Base-by-base conservation (phyloP, 2,113 vertebrate species). In the Campylorhamphus procurvoides region DNA sequence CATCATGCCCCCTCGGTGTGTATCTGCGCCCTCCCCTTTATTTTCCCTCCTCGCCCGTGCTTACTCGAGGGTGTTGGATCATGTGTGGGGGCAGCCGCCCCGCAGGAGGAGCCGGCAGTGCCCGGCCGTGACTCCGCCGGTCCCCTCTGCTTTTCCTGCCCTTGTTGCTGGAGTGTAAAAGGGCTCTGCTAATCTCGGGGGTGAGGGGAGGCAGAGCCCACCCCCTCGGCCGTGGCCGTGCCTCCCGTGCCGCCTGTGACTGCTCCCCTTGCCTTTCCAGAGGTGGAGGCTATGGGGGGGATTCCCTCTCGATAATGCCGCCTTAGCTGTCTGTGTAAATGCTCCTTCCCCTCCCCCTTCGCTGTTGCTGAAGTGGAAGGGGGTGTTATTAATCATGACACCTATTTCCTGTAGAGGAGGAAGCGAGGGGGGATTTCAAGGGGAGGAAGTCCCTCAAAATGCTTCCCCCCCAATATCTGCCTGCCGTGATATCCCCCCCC, bases 381-480 rank as follows among this genome's bases (percentile, higher is more conserved):
- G 97, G 98, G 98, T 98, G 98, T 98, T 97, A 97, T 97, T 97
- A 98, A 98, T 97, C 97, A 96, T 97, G 97, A 96, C 95, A 97
- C 95, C 93, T 83, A 96, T 94, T 97, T 97, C 96, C 96, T 97
- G 91, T 95, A 92, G 78, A 92, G 95, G 95, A 97, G 97, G 97
- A 97, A 97, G 94, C 95, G 93, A 96, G 89, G 95, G 94, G 96
- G 94, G 95, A 96, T 95, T 94, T 89, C 85, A 72, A 95, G 94
- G 95, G 95, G 96, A 95, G 94, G 97, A 96, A 96, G 91, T 93
- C 94, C 91, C 93, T 95, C 86, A 93, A 95, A 91, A 95, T 76
- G 90, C 84, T 88, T 67, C 62, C 59, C 91, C 94, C 29, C 27
- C n/a, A 59, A 93, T 93, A 77, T 95, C 59, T 91, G 58, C 40